These are phyloP conservation scores for Drosophila colorata DNA, from an alignment of 2,888 invertebrate genomes.

Conservation along the genomic window DNA sequence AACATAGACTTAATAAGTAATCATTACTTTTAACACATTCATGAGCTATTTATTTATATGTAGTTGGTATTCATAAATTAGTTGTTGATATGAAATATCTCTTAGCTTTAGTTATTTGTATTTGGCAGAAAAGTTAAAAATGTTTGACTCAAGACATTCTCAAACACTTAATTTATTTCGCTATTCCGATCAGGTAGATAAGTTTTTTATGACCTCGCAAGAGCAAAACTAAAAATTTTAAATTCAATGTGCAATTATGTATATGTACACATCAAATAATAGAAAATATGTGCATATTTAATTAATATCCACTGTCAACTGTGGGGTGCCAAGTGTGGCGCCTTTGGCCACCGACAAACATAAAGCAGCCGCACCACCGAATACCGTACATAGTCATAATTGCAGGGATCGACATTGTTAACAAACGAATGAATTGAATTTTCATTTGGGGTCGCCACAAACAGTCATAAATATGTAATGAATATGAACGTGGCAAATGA, in stretches of 20 bases:
- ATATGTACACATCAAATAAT: background rate
- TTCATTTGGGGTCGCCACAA: conserved; percentile 54
- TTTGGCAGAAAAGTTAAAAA: too few species aligned
- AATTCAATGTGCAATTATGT: conserved; percentile 2
- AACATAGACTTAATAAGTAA: too few species aligned
- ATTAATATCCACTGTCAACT: background rate
- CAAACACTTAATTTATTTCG: background rate
- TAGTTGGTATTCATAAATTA: too few species aligned
- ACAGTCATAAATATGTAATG: conserved; percentile 70
- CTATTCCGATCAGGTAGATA: conserved; percentile 15
- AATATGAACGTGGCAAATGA: conserved; percentile 58
- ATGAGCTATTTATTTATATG: too few species aligned
- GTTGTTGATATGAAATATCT: too few species aligned
- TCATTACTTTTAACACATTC: too few species aligned
- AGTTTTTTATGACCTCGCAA: conserved; percentile 22
- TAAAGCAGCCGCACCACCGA: background rate
- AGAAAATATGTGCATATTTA: background rate
- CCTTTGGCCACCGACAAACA: conserved; percentile 21
- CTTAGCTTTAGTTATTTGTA: too few species aligned
- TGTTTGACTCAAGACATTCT: too few species aligned
- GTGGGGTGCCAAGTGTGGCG: conserved; percentile 42
- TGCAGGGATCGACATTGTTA: conserved; percentile 31
- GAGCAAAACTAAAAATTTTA: conserved; percentile 10
- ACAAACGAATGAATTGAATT: conserved; percentile 57
- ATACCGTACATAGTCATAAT: conserved; percentile 23